Conservation (phyloP, 2,888 invertebrate species). For the Synergus gifuensis region DNA sequence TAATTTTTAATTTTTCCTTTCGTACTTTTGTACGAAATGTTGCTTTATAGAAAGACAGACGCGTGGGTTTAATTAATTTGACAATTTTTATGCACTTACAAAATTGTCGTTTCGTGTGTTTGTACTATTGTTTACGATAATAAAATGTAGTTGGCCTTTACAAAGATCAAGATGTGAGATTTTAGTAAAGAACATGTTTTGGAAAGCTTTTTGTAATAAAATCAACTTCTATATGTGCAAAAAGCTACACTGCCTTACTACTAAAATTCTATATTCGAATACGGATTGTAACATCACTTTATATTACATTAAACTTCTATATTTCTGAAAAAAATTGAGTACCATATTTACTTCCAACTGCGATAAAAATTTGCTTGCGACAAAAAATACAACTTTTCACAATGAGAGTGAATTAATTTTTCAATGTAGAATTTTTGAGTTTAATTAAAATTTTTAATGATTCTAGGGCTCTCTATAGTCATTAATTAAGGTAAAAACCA, state of each 20-base stretch:
- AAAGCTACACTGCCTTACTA: conserved; percentile 21
- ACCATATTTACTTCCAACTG: neutral
- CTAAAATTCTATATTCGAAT: conserved; percentile 28
- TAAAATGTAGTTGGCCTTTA: neutral
- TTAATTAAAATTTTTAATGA: too few species aligned
- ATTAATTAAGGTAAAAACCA: too few species aligned
- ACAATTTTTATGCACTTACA: neutral
- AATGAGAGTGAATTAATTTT: too few species aligned
- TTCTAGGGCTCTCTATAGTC: too few species aligned
- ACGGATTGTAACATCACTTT: conserved; percentile 62
- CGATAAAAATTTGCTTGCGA: neutral
- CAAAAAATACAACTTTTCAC: neutral
- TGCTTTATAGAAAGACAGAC: neutral
- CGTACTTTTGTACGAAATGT: neutral
- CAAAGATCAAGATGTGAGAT: neutral
- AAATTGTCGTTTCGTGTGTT: neutral
- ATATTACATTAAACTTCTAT: conserved; percentile 62
- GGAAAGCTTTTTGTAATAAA: conserved; percentile 4
- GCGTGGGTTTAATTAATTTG: neutral
- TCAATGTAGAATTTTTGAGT: too few species aligned
- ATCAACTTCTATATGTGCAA: conserved; percentile 1
- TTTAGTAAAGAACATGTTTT: conserved; percentile 1
- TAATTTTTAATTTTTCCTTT: conserved; percentile 64
- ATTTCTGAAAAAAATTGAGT: conserved; percentile 61
- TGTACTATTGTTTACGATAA: neutral